Conservation (phyloP, 2,797 vertebrate species). For the Cyprinella venusta region DNA sequence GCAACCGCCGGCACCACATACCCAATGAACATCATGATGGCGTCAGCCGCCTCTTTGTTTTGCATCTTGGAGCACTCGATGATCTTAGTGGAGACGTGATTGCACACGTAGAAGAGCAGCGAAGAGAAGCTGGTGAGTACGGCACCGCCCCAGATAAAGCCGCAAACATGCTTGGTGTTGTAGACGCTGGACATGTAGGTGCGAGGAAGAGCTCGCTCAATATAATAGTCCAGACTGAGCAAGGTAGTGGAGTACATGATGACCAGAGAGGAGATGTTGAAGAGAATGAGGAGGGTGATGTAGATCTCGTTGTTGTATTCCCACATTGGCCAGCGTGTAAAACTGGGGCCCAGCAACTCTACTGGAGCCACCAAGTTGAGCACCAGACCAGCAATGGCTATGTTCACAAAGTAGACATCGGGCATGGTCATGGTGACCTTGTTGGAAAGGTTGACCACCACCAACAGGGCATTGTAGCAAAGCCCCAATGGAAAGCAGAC, state of each 20-base stretch:
- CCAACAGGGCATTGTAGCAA: conserved; percentile 91
- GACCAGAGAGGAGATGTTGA: conserved; percentile 94
- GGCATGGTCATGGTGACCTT: conserved; percentile 97
- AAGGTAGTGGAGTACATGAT: conserved; percentile 95
- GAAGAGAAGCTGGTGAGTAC: conserved; percentile 97
- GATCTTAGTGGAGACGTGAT: conserved; percentile 91
- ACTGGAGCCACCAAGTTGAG: conserved; percentile 88
- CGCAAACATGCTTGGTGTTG: conserved; percentile 96
- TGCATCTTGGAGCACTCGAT: conserved; percentile 96
- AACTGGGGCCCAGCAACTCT: conserved; percentile 88
- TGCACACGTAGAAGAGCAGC: conserved; percentile 95
- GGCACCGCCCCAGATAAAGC: conserved; percentile 96
- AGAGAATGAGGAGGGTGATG: conserved; percentile 93
- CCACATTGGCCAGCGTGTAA: conserved; percentile 90
- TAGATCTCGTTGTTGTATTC: conserved; percentile 88
- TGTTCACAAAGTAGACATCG: conserved; percentile 97
- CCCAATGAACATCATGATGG: conserved; percentile 94
- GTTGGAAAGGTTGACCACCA: conserved; percentile 93
- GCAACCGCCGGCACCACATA: conserved; percentile 90
- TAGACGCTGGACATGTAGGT: conserved; percentile 98
- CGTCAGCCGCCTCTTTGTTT: conserved; percentile 91
- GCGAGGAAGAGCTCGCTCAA: conserved; percentile 92
- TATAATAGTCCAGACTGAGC: conserved; percentile 96
- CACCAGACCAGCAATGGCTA: conserved; percentile 92
- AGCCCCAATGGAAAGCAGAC: conserved; percentile 91